phyloP scores from a whole-genome alignment of 2,888 invertebrate genomes.

The Corbicula japonica region DNA sequence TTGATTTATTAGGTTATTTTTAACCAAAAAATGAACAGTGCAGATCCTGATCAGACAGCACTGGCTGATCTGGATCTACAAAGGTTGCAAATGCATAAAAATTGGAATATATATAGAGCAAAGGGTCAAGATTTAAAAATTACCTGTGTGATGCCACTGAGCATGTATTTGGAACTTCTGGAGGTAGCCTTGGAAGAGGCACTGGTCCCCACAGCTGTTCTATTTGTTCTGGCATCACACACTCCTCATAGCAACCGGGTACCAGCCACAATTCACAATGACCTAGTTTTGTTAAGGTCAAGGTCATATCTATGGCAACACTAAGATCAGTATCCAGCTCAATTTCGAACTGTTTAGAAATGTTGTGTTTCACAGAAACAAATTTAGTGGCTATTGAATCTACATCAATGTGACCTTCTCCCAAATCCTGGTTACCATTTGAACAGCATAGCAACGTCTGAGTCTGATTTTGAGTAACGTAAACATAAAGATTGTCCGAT shows the following conservation, averaged over 20 bases:
- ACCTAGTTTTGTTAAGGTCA: slow-evolving; percentile 69
- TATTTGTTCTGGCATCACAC: slow-evolving; percentile 84
- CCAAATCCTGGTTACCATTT: slow-evolving; percentile 16
- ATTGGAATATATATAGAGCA: too few species aligned
- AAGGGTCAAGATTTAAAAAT: too few species aligned
- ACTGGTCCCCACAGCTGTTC: slow-evolving; percentile 86
- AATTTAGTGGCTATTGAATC: slow-evolving; percentile 36
- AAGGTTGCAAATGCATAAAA: too few species aligned
- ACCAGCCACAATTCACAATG: slow-evolving; percentile 80
- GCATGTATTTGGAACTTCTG: slow-evolving; percentile 83
- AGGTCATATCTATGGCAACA: slow-evolving; percentile 51
- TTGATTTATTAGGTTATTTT: too few species aligned
- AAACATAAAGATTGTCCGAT: slow-evolving; percentile 57
- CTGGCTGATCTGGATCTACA: too few species aligned
- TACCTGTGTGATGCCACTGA: slow-evolving; percentile 85
- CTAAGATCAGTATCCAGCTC: slow-evolving; percentile 51
- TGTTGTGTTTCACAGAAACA: slow-evolving; percentile 22
- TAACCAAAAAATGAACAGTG: too few species aligned
- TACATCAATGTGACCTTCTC: slow-evolving; percentile 44
- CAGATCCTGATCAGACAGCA: too few species aligned
- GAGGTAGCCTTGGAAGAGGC: slow-evolving; percentile 81
- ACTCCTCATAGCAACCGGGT: slow-evolving; percentile 84
- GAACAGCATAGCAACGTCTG: slow-evolving; percentile 43
- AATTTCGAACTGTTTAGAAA: slow-evolving; percentile 55
- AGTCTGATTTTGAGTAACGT: slow-evolving; percentile 40